Conservation (phyloP, 2,888 invertebrate species). For the Spodoptera littoralis region DNA sequence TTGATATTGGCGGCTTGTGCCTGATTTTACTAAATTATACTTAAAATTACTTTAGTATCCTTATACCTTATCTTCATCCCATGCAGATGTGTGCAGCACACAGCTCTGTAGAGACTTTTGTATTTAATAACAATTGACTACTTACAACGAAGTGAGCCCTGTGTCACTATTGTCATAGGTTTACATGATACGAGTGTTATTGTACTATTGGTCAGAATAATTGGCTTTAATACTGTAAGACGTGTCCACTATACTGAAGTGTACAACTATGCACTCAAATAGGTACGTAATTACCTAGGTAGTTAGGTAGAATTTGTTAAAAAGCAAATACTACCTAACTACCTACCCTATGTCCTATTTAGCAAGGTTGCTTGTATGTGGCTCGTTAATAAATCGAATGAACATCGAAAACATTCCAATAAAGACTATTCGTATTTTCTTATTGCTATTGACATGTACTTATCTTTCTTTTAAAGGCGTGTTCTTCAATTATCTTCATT, state of each 20-base stretch:
- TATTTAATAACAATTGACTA: conserved; percentile 7
- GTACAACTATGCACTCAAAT: too few relatives aligned
- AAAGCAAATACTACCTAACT: too few relatives aligned
- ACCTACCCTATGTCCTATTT: background rate
- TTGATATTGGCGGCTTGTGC: background rate
- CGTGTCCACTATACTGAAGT: too few relatives aligned
- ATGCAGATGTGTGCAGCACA: background rate
- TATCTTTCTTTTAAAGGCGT: conserved; percentile 6
- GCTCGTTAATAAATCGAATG: conserved; percentile 50
- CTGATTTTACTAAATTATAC: background rate
- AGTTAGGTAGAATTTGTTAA: too few relatives aligned
- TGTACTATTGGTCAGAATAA: background rate
- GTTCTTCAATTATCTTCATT: conserved; percentile 1
- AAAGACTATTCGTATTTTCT: conserved; percentile 46
- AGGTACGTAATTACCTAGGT: too few relatives aligned
- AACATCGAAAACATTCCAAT: conserved; percentile 77
- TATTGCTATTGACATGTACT: conserved; percentile 14
- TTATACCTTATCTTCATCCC: background rate
- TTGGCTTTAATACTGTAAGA: conserved; percentile 3
- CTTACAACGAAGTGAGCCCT: conserved; percentile 49
- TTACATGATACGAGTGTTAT: conserved; percentile 13
- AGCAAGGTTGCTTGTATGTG: background rate
- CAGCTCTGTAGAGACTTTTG: conserved; percentile 18
- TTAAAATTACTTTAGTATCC: too few relatives aligned
- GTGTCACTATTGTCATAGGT: conserved; percentile 8